A percentile compares a stretch with the other conserved stretches of the same genome.
Conservation (phyloP, 2,113 vertebrate species). For the Salminus brasiliensis region DNA sequence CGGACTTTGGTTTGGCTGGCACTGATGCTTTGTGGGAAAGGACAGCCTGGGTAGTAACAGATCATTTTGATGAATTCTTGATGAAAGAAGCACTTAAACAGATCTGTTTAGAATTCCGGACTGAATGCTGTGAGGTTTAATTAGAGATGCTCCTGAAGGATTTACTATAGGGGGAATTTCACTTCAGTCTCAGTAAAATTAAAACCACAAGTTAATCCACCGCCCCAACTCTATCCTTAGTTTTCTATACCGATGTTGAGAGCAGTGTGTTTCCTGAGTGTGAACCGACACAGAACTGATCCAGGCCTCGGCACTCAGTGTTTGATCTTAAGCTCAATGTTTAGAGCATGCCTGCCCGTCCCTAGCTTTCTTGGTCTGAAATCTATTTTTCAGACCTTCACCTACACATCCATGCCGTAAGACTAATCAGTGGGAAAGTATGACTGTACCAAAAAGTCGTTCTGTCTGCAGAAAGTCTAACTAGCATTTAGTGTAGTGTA, state of each 20-base stretch:
- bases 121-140: neutral
- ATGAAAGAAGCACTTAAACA: neutral
- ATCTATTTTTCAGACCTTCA: too few species aligned
- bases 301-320: neutral
- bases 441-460: too few species aligned
- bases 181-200: neutral
- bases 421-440: too few species aligned
- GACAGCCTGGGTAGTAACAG: neutral
- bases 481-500: too few species aligned
- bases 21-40: neutral
- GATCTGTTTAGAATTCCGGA: neutral
- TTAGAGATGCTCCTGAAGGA: neutral
- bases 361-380: neutral
- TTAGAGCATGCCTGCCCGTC: neutral
- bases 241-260: neutral
- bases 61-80: neutral
- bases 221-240: neutral
- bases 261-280: neutral
- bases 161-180: neutral
- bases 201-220: neutral
- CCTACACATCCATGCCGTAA: too few species aligned
- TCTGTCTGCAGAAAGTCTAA: too few species aligned
- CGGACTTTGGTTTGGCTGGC: conserved; percentile 16
- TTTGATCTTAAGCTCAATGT: neutral
- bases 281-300: neutral